Evolutionary conservation across 1,140 invertebrate genomes (phyloP), one percentile per base, ranked within the genome.

Genomic region (Drosophila bocqueti): DNA sequence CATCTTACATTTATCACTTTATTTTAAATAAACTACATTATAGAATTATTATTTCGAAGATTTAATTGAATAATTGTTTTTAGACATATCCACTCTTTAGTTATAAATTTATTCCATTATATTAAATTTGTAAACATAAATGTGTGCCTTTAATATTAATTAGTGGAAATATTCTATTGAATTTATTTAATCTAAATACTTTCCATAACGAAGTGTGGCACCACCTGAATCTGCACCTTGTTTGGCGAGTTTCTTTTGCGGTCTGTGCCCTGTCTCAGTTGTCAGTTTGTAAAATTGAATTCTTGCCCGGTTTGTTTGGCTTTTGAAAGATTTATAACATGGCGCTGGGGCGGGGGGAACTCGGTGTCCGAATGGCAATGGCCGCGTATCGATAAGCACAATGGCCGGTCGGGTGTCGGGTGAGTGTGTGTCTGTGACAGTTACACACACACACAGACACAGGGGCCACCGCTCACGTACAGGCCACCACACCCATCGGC

Each of bases 311-410:
- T 78, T 72, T 77, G 81, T 89, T 81, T 79, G 75, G 81, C 75
- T 90, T 90, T 84, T 85, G 79, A 85, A 84, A 90, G 85, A 90
- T 90, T 90, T 90, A 90, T 90, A 78, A 89, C 84, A 64, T 67
- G 67, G 49, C 52, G 65, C 15, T 15, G 61, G 47, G 57, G 47
- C 10, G 29, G 59, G 47, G 47, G 11, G 45, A 26, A 6, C n/a
- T 15, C 29, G 45, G 31, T 4, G 7, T 42, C 42, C 36, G 38
- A 57, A 87, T 68, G 71, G 40, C 83, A 87, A 77, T 89, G 83
- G 72, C 84, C 80, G 68, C 79, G 76, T 81, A 81, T 81, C 82
- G 85, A 90, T 90, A 90, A 91, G 81, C 86, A 85, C 79, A 90
- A 82, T 90, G 85, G 67, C 67, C 67, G 60, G 26, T 26, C 49